Base-by-base conservation (phyloP, 2,888 invertebrate species). In the Fissipunctia ypsillon region DNA sequence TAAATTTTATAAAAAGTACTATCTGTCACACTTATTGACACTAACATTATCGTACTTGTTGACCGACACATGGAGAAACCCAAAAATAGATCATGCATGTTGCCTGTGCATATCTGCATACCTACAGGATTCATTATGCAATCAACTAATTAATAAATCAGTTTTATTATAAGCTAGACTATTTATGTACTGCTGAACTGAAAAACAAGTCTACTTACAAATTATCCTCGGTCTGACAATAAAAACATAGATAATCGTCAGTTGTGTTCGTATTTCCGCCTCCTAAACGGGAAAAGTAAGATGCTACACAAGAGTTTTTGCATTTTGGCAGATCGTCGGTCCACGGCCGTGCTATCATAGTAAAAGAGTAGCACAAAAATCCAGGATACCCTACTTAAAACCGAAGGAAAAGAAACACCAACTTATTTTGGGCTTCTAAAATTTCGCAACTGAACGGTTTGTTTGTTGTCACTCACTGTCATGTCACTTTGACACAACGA, bases 271-370 rank as follows among this genome's bases (percentile, higher is more conserved):
- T 87, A 78, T 91, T 93, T 3, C 93, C 93, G 3, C 93, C 93
- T 28, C 93, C 93, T 38, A 94, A 87, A 56, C 94, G 90, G 0
- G 95, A 95, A 38, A 98, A 98, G 93, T 97, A 98, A 28, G 98
- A 99, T 19, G 98, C 98, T 5, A 98, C 96, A 92, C 98, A 98
- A 7, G 98, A 98, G 86, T 97, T 97, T 88, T 97, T 97, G 93
- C 99, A 99, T 85, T 98, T 98, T 54, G 98, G 98, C 79, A 99
- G 94, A 92, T 98, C 98, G 91, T 99, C 99, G 0, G 98, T 99
- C 98, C 98, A 99, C 22, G 94, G 95, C 73, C 95, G 90, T 2
- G 95, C 95, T 83, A 95, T 96, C 96, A 96, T 96, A 78, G 48
- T 90, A 61, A 57, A 31, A 69, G 81, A 65, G n/a, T 63, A 69